Base-by-base conservation (phyloP, 2,888 invertebrate species). In the Caenorhabditis afra region DNA sequence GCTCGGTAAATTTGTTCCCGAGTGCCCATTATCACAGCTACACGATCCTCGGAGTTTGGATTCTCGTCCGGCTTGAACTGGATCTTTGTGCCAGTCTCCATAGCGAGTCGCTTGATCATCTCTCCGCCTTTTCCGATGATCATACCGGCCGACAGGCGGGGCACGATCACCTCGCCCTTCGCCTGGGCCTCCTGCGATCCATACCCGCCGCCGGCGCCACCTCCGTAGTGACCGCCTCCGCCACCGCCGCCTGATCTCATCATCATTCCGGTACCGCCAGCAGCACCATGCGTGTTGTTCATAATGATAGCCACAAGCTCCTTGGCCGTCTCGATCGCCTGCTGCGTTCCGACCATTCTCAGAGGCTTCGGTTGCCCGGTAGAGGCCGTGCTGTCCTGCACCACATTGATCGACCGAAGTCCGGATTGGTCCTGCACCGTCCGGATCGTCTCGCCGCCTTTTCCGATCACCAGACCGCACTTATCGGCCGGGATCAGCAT, bases 51-150 rank as follows among this genome's bases (percentile, higher is more conserved):
- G 0, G 95, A 95, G 10, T 94, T 95, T 85, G 93, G 93, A 87
- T 96, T 95, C 88, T 94, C 86, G 62, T 95, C 95, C 81, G 92
- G 92, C 83, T 93, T 93, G 91, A 97, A 97, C 91, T 97, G 97
- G 49, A 98, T 94, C 88, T 95, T 93, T 78, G 96, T 95, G 0
- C 96, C 96, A 0, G 96, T 95, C 91, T 97, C 97, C 0, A 94
- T 94, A 91, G 96, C 96, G 83, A 97, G 95, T 91, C 96, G 95
- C 92, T 96, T 96, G 85, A 98, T 97, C 95, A 96, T 97, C 86
- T 97, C 97, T 12, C 97, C 97, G 2, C 96, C 95, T 91, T 96
- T 96, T 18, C 97, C 97, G 86, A 97, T 97, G 47, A 97, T 96
- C 12, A 97, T 95, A 53, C 97, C 97, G 10, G 97, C 97, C 0